These are phyloP conservation scores for Carcina quercana DNA, from an alignment of 2,888 invertebrate genomes.

Conservation along the genomic window DNA sequence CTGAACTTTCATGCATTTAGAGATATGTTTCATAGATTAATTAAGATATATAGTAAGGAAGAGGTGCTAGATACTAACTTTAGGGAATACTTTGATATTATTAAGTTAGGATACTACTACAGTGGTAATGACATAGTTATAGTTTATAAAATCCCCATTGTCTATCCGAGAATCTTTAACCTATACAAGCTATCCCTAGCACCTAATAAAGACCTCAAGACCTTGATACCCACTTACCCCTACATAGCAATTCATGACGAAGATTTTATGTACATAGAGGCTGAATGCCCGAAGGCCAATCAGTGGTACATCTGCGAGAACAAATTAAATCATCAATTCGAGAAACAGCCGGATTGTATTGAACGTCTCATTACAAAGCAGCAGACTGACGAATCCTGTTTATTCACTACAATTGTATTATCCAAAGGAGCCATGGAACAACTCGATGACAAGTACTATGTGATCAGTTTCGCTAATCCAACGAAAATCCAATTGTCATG, in stretches of 20 bases:
- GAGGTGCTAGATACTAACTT: constrained; percentile 11
- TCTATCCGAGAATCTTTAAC: constrained; percentile 3
- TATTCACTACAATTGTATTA: too few species aligned
- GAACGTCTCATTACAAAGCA: constrained; percentile 16
- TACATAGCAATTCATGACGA: constrained; percentile 10
- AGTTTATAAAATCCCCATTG: constrained; percentile 11
- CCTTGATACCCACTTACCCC: constrained; percentile 9
- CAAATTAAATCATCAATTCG: constrained; percentile 6
- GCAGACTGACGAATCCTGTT: too few species aligned
- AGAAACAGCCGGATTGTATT: constrained; percentile 15
- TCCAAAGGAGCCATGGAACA: too few species aligned
- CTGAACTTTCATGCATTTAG: constrained; percentile 9
- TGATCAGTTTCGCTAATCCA: too few species aligned
- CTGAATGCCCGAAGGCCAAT: constrained; percentile 16
- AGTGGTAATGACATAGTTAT: constrained; percentile 5
- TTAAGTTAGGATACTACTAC: constrained; percentile 14
- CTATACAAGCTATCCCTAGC: constrained; percentile 9
- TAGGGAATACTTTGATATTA: constrained; percentile 16
- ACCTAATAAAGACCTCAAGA: constrained; percentile 11
- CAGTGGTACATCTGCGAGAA: constrained; percentile 13
- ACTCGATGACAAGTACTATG: too few species aligned
- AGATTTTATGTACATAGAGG: too few species aligned
- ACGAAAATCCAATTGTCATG: too few species aligned
- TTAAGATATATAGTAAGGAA: constrained; percentile 13
- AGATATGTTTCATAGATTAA: constrained; percentile 11